These are phyloP conservation scores for Rotaria socialis DNA, from an alignment of 2,888 invertebrate genomes.

Conservation along the genomic window DNA sequence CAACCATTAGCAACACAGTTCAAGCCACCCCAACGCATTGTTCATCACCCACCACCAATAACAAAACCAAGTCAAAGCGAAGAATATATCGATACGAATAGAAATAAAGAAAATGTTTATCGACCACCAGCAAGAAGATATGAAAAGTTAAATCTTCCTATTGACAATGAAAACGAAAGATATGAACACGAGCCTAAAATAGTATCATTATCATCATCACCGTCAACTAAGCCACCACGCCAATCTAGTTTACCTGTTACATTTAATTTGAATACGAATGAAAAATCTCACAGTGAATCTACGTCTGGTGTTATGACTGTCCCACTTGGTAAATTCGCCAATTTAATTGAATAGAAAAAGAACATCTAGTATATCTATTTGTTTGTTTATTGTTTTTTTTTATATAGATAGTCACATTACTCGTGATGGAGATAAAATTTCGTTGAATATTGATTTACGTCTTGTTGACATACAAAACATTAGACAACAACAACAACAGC, in stretches of 20 bases:
- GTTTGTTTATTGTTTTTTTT: not conserved
- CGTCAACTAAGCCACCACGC: not conserved
- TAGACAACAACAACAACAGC: not conserved
- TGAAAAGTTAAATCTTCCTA: not conserved
- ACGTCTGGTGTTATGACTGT: not conserved
- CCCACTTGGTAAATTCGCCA: not conserved
- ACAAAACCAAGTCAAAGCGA: conserved; percentile 28
- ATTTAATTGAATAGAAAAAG: too few species aligned
- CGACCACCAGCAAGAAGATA: conserved; percentile 42
- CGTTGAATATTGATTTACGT: not conserved
- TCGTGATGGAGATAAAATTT: not conserved
- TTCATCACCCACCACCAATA: not conserved
- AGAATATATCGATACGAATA: conserved; percentile 39
- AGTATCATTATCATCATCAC: not conserved
- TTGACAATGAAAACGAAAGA: too few species aligned
- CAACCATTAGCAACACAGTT: not conserved
- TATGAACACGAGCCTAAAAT: not conserved
- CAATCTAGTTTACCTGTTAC: not conserved
- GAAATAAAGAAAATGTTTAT: conserved; percentile 45
- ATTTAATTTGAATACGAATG: not conserved
- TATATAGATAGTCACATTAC: not conserved
- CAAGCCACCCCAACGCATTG: not conserved
- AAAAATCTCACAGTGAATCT: not conserved
- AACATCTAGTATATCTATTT: not conserved
- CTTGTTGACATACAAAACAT: not conserved